Evolutionary conservation across 92 coral and sea anemone genomes (phyloP), one percentile per base, ranked within the genome.

Genomic region (Micromussa lordhowensis): DNA sequence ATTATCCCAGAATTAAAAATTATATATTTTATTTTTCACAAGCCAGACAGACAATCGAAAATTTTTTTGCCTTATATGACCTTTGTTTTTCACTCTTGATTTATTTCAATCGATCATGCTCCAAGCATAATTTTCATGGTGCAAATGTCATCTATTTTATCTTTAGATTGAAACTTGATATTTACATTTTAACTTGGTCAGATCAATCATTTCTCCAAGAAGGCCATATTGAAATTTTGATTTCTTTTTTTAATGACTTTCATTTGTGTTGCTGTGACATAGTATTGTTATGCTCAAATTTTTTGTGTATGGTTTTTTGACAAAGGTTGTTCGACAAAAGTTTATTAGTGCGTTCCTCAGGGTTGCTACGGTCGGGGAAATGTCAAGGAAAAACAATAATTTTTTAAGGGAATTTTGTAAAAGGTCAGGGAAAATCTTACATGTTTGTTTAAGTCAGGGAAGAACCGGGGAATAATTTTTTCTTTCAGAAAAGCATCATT

Each of bases 181-280:
- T 61, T 24, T 72, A 31, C 35, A 64, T 34, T 30, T 72, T 72
- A 72, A 72, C 40, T 18, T 35, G 49, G 26, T 26, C 19, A 16
- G 22, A 19, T 30, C 3, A 12, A 3, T 22, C n/a, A 29, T 21
- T 80, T 32, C 64, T 70, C 78, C 77, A 68, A 69, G 64, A 22
- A 1, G 44, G 86, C 75, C 68, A 82, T 82, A 21, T 82, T 82
- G 64, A 38, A 44, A 4, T 81, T 68, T n/a, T 30, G 48, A 32
- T 54, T 53, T 61, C 0, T 30, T 29, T 40, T 36, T 40, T 40
- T 40, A n/a, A 40, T 13, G 19, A 29, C 14, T 55, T 3, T 79
- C n/a, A 26, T 14, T 55, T 53, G 0, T 79, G 32, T 28, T 16
- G 32, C 48, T 40, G 48, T 6, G 48, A 40, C 10, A 40, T 40